phyloP scores from a whole-genome alignment of 2,888 invertebrate genomes.

The Platyscelio sp. region DNA sequence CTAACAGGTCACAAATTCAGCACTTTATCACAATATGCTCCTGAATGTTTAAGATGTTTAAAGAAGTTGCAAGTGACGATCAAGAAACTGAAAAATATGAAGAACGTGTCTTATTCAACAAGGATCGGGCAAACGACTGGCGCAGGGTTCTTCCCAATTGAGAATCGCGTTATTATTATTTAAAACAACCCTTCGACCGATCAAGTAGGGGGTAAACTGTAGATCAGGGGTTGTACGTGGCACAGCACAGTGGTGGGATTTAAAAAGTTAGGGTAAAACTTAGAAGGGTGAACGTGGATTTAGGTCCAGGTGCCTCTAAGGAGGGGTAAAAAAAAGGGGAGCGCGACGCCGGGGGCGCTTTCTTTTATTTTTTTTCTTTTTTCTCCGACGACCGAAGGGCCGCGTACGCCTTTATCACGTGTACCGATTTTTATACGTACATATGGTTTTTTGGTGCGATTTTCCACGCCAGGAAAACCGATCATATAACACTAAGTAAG shows the following conservation, averaged over 20 bases:
- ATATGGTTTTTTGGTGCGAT: constrained; percentile 53
- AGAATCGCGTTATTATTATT: constrained; percentile 81
- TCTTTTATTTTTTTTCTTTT: constrained; percentile 69
- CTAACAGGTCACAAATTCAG: background rate
- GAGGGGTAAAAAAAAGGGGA: constrained; percentile 74
- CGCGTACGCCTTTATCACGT: constrained; percentile 64
- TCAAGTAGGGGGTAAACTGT: constrained; percentile 72
- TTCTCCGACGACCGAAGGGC: constrained; percentile 57
- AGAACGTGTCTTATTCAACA: constrained; percentile 68
- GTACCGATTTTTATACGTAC: constrained; percentile 60
- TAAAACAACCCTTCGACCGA: constrained; percentile 84
- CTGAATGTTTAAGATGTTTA: no score
- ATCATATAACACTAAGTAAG: no score
- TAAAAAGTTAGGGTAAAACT: constrained; percentile 74
- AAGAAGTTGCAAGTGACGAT: background rate
- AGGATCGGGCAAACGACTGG: constrained; percentile 68
- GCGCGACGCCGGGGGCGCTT: constrained; percentile 71
- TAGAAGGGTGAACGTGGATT: constrained; percentile 74
- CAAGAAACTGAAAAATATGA: constrained; percentile 34
- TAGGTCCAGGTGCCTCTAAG: constrained; percentile 73
- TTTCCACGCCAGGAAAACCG: constrained; percentile 46
- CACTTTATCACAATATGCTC: constrained; percentile 49
- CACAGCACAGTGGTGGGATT: constrained; percentile 70
- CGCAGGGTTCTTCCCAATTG: constrained; percentile 70
- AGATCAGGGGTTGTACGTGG: constrained; percentile 69